Evolutionary conservation across 2,113 vertebrate species (phyloP).

Genomic region (Phyllostomus discolor): DNA sequence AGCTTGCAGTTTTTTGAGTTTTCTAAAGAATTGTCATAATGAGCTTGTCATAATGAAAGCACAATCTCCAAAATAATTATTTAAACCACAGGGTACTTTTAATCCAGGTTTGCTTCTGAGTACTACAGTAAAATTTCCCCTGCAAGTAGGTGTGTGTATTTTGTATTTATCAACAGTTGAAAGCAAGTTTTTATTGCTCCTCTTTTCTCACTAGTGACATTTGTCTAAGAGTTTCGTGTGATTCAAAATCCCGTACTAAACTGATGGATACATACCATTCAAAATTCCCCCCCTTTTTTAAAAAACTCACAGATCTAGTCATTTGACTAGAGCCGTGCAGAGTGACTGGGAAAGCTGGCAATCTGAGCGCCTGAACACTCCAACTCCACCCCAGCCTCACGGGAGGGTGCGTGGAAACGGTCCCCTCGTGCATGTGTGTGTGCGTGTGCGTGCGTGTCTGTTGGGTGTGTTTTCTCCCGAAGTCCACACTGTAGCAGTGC

Average conservation of each 20-base stretch:
- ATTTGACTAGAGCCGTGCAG: neutral
- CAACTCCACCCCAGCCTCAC: neutral
- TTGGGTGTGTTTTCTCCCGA: neutral
- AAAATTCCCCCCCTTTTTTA: neutral
- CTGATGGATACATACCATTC: neutral
- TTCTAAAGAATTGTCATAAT: neutral
- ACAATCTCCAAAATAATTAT: neutral
- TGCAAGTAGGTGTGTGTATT: slow-evolving; percentile 21
- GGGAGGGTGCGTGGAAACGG: neutral
- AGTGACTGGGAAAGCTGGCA: neutral
- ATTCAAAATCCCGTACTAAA: neutral
- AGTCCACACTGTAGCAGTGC: neutral
- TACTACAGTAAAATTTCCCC: neutral
- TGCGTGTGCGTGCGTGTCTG: neutral
- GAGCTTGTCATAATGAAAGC: neutral
- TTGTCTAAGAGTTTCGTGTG: neutral
- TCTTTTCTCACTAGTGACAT: neutral
- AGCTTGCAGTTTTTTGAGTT: neutral
- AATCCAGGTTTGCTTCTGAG: neutral
- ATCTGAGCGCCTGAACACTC: neutral
- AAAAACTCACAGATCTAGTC: neutral
- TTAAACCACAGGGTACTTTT: neutral
- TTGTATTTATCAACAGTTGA: neutral
- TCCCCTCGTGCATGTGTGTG: neutral
- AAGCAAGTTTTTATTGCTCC: neutral